Conservation (phyloP, 2,888 invertebrate species). For the Dusona sp. region DNA sequence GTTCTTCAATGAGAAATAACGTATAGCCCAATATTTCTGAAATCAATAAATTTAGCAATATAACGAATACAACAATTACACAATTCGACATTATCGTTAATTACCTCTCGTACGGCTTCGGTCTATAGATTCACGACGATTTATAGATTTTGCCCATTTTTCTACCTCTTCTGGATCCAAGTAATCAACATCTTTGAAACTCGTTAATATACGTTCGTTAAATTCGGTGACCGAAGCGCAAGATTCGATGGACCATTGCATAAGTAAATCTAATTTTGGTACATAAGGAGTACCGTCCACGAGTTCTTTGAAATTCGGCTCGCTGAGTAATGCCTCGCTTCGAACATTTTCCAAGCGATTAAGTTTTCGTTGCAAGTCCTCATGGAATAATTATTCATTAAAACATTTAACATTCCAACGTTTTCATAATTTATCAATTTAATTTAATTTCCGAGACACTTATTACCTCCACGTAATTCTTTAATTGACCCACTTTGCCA, state of each 20-base stretch:
- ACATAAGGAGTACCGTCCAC: slow-evolving; percentile 76
- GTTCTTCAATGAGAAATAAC: slow-evolving; percentile 73
- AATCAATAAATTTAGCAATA: slow-evolving; percentile 59
- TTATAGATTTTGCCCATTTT: slow-evolving; percentile 73
- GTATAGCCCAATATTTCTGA: slow-evolving; percentile 77
- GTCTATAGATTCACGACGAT: slow-evolving; percentile 65
- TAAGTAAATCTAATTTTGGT: slow-evolving; percentile 76
- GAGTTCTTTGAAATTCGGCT: slow-evolving; percentile 74
- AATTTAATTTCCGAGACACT: neutral
- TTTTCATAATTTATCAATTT: neutral
- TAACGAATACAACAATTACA: neutral
- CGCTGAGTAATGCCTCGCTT: slow-evolving; percentile 73
- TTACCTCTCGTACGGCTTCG: slow-evolving; percentile 75
- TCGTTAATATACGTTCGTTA: slow-evolving; percentile 67
- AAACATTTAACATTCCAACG: neutral
- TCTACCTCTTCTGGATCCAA: slow-evolving; percentile 72
- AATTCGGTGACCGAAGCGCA: slow-evolving; percentile 74
- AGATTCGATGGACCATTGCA: slow-evolving; percentile 78
- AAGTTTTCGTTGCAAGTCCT: slow-evolving; percentile 78
- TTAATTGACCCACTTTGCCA: slow-evolving; percentile 70
- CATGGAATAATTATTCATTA: neutral
- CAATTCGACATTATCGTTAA: slow-evolving; percentile 5
- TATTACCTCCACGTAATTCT: slow-evolving; percentile 76
- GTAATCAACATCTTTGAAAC: slow-evolving; percentile 75
- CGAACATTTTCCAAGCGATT: slow-evolving; percentile 74